Evolutionary conservation across 2,888 invertebrate species (phyloP), one percentile per base, ranked within the genome.

Genomic region (Acronicta alni): DNA sequence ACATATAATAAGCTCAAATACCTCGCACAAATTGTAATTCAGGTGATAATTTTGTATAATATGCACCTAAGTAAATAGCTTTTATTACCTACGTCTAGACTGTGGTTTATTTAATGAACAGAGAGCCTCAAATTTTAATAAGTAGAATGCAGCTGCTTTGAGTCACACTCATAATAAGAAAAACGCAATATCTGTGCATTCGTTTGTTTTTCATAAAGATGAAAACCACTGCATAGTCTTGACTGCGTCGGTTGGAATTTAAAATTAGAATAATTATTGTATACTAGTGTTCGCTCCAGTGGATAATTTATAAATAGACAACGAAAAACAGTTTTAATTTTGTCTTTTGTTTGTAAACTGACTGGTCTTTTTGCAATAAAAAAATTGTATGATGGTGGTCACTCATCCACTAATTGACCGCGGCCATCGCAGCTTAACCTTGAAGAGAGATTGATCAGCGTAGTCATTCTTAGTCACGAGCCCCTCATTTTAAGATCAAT

Each of bases 31-130:
- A 45, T 37, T 4, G 12, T 10, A 18, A 46, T 42, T 17, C 20
- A 23, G 47, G 7, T 38, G 30, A 43, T 35, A n/a, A 39, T 45
- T 23, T 41, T 23, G n/a, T 49, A 45, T 12, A 60, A 30, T 45
- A 45, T n/a, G 47, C 26, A 43, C 12, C 26, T 41, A 14, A 43
- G 17, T 56, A 52, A 54, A 51, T 16, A 53, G 30, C 2, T 64
- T 57, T 72, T 57, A 64, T 69, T 35, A 57, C n/a, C 35, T 6
- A n/a, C 32, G 74, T 74, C 74, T 74, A 74, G 74, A 74, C 74
- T 20, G 37, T 49, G 41, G 47, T 67, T 12, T 54, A 45, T 53
- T 59, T 57, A 46, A 54, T 47, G 56, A 73, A 60, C 30, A 35
- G 54, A 58, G 45, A n/a, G 43, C 39, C 45, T 60, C 26, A 35